phyloP scores from a whole-genome alignment of 1,140 invertebrate species.

The Drosophila malerkotliana region DNA sequence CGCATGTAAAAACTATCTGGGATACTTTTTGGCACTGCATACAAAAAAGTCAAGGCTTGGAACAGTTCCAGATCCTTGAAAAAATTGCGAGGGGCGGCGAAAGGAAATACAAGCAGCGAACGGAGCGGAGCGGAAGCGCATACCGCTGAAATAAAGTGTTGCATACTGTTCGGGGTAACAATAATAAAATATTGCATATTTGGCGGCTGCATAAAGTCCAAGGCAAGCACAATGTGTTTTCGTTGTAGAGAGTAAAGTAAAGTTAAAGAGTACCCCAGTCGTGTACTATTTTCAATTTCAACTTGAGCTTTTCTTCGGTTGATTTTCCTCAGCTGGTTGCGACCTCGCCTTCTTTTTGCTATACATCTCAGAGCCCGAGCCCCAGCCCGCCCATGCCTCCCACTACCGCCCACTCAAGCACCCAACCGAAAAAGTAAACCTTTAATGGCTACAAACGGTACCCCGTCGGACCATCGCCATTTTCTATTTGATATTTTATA shows the following conservation, averaged over 20 bases:
- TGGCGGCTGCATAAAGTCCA: conserved; percentile 51
- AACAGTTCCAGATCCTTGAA: conserved; percentile 55
- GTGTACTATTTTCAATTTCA: no score
- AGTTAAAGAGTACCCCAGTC: no score
- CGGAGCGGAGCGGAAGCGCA: conserved; percentile 65
- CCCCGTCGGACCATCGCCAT: conserved; percentile 43
- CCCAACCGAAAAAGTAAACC: conserved; percentile 56
- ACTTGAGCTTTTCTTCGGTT: conserved; percentile 2
- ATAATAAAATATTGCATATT: conserved; percentile 81
- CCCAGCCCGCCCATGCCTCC: neutral
- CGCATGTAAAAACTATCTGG: conserved; percentile 76
- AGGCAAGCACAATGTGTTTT: conserved; percentile 30
- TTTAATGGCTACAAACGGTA: conserved; percentile 78
- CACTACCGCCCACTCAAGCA: neutral
- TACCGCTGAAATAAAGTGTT: conserved; percentile 80
- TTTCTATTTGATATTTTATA: conserved; percentile 83
- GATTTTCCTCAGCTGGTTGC: conserved; percentile 11
- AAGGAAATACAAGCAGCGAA: conserved; percentile 45
- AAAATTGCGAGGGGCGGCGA: conserved; percentile 9
- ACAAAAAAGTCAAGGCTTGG: conserved; percentile 55
- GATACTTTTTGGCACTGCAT: conserved; percentile 61
- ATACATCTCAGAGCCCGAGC: neutral
- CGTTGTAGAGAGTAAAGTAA: conserved; percentile 12
- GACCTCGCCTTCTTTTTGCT: neutral
- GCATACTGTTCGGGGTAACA: conserved; percentile 77